Base-by-base conservation (phyloP, 2,113 vertebrate species). In the Prietella phreatophila region DNA sequence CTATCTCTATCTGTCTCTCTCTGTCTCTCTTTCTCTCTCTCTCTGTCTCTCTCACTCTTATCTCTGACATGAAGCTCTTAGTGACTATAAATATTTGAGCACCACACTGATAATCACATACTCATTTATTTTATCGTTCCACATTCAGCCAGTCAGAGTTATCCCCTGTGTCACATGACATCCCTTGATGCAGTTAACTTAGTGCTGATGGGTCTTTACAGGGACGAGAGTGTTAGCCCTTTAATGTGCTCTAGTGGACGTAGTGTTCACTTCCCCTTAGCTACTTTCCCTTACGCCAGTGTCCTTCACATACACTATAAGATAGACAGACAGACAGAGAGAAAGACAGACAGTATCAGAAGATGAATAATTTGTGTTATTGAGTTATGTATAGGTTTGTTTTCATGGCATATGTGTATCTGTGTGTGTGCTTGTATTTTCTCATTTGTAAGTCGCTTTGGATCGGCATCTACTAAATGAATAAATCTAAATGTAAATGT, bases 81-180 rank as follows among this genome's bases (percentile, higher is more conserved):
- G 20, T 83, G 63, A 82, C 63, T 84, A 42, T 85, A 83, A 76
- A 90, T 85, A 81, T 83, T 84, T 27, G 22, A 87, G 50, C 78
- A 55, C 71, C 39, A 9, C 25, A 50, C 82, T 84, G 61, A 84
- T 84, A 67, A 84, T 53, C 61, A 53, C 19, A 17, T 53, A 14
- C 61, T 53, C 39, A 27, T 25, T 47, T 27, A 20, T 47, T 25
- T 14, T 14, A 78, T 50, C 20, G 2, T 25, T n/a, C 5, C 47
- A 5, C 39, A 27, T 78, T 78, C 75, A 78, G 75, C 75, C 75
- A 78, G 53, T 78, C 75, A 78, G 42, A 17, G 53, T 53, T 0
- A n/a, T 50, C 75, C 25, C 42, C 75, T 78, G 22, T 53, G 47
- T 53, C 75, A 53, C 75, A 78, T 78, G 75, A 53, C 42, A 14